Base-by-base conservation (phyloP, 2,888 invertebrate genomes). In the Stomorhina lunata region DNA sequence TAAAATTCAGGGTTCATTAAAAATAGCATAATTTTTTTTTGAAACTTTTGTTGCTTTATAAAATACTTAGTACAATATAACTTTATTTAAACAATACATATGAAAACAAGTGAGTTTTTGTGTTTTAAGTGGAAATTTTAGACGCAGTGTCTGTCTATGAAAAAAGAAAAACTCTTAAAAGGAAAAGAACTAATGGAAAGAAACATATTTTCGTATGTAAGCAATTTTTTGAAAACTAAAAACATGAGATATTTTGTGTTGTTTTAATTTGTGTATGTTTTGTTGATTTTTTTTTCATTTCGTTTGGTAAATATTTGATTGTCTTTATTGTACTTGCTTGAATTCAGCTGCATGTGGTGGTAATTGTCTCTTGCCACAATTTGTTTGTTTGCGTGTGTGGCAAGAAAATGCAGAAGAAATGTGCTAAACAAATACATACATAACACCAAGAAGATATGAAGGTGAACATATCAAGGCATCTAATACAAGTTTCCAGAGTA, bases 61-160 rank as follows among this genome's bases (percentile, higher is more conserved):
- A 12, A n/a, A 22, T 37, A 2, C 45, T 5, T 25, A 25, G 17
- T 32, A 53, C 63, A 43, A 25, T 22, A 63, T 65, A 73, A 65
- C 53, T 63, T 63, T 73, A 65, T 73, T 73, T 50, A 34, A 29
- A 48, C 10, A 29, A 48, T 48, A 20, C 12, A 1, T 29, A 20
- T 37, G 22, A 12, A 37, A 12, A 2, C 6, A 7, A 15, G n/a
- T 15, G 22, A 40, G n/a, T 40, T 59, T 34, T 27, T 72, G 22
- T 59, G 6, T 22, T 57, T 75, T 75, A 75, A 79, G 71, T 79
- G 75, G 22, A 79, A 45, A 79, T 82, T 82, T 77, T 78, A 81
- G 66, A 69, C 75, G 55, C 69, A 73, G 40, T 76, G 76, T 75
- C 68, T 75, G n/a, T n/a, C n/a, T n/a, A n/a, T 17, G n/a, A 25